A percentile compares a stretch with the other conserved stretches of the same genome.
Conservation (phyloP, 1,140 invertebrate species). For the Drosophila bipectinata region DNA sequence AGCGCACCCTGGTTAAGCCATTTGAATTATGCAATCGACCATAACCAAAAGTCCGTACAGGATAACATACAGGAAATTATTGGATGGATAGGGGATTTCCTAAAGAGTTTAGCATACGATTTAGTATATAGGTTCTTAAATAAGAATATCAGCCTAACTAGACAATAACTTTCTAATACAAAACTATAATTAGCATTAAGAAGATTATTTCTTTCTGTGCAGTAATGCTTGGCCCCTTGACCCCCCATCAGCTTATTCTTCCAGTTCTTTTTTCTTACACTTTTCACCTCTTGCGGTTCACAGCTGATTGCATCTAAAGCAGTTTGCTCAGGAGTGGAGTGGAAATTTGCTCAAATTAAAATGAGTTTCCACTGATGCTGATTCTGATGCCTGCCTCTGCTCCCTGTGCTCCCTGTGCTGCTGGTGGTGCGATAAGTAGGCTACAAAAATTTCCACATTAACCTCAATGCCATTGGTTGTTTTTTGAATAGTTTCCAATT, state of each 20-base stretch:
- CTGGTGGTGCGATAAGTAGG: conserved; percentile 61
- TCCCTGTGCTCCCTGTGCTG: not conserved
- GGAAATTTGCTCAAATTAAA: conserved; percentile 75
- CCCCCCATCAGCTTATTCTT: conserved; percentile 4
- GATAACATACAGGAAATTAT: not conserved
- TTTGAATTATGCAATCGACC: conserved; percentile 71
- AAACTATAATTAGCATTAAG: not conserved
- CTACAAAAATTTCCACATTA: conserved; percentile 61
- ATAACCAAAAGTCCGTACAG: conserved; percentile 1
- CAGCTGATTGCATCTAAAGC: conserved; percentile 73
- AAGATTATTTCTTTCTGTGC: not conserved
- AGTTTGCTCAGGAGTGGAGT: conserved; percentile 31
- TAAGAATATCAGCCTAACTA: not conserved
- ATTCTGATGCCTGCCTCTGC: not conserved
- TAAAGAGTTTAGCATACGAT: not conserved
- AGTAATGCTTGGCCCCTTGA: not conserved
- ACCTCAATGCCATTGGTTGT: conserved; percentile 51
- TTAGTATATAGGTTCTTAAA: not conserved
- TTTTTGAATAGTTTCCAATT: conserved; percentile 75
- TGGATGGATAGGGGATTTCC: too few relatives aligned
- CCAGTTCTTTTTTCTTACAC: conserved; percentile 49
- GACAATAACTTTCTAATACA: too few relatives aligned
- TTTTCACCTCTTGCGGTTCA: conserved; percentile 76
- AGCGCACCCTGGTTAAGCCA: conserved; percentile 61
- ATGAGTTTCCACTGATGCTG: conserved; percentile 51